These are phyloP conservation scores for Basileuterus tristriatus DNA, from an alignment of 2,797 vertebrate species.

Conservation along the genomic window DNA sequence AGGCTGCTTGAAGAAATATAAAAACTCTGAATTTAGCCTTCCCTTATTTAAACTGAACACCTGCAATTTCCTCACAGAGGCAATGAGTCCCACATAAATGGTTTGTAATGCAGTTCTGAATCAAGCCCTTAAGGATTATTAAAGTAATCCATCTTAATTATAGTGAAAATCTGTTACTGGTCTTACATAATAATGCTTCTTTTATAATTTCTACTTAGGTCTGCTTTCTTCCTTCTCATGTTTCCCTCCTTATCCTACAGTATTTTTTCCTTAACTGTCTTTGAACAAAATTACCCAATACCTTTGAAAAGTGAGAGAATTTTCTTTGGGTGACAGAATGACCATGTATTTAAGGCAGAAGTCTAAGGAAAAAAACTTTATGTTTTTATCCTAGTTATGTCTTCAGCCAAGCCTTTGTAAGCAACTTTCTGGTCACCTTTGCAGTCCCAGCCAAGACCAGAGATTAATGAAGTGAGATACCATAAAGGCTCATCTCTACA, in stretches of 20 bases:
- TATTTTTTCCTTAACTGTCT: not conserved
- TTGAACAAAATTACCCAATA: not conserved
- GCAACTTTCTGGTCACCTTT: not conserved
- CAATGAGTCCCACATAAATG: not conserved
- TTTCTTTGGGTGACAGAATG: not conserved
- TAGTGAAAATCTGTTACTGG: constrained; percentile 47
- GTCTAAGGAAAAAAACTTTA: not conserved
- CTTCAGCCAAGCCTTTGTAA: not conserved
- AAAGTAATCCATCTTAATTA: constrained; percentile 72
- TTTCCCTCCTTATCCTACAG: not conserved
- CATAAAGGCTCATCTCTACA: not conserved
- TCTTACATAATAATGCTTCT: constrained; percentile 56
- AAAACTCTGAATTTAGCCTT: not conserved
- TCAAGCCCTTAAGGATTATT: constrained; percentile 62
- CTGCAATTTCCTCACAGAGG: not conserved
- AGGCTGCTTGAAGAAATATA: constrained; percentile 23
- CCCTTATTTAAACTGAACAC: constrained; percentile 42
- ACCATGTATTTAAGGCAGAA: not conserved
- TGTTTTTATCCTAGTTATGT: not conserved
- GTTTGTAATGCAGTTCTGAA: constrained; percentile 45
- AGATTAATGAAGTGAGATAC: not conserved
- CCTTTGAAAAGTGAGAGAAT: not conserved
- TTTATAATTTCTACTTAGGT: constrained; percentile 45
- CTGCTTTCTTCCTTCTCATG: not conserved
- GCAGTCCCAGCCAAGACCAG: not conserved